Percentiles rank a stretch among this genome's conserved stretches.
phyloP scores from a whole-genome alignment of 2,797 vertebrate species.

The Myiotriccus ornatus region DNA sequence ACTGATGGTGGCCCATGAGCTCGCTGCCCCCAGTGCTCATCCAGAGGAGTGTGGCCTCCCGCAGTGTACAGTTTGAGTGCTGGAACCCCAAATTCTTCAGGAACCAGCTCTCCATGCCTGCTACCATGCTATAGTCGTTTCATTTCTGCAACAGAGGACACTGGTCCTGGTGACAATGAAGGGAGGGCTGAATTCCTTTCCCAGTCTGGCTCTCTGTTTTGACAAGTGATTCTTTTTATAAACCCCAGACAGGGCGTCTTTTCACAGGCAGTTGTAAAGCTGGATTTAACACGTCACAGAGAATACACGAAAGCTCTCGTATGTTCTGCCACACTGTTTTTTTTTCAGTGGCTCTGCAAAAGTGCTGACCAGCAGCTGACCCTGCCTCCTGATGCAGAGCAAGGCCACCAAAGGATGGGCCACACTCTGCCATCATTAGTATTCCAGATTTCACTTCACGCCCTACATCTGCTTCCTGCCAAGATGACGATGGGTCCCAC shows the following conservation, averaged over 20 bases:
- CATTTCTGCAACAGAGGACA: neutral
- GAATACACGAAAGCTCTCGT: neutral
- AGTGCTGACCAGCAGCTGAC: neutral
- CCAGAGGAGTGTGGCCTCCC: neutral
- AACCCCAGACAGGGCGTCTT: conserved; percentile 22
- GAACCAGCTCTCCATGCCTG: neutral
- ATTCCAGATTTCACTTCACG: neutral
- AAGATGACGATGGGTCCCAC: neutral
- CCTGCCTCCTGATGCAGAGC: neutral
- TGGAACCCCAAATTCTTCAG: neutral
- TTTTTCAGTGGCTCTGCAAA: neutral
- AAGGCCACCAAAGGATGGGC: neutral
- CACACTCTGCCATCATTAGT: neutral
- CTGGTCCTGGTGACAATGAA: neutral
- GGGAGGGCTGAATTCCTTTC: conserved; percentile 12
- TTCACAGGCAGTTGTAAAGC: conserved; percentile 41
- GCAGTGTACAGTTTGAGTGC: neutral
- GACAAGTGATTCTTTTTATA: conserved; percentile 27
- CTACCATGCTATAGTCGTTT: fast-evolving
- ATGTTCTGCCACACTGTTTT: neutral
- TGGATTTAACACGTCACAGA: neutral
- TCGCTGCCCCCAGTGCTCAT: fast-evolving
- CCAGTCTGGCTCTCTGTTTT: conserved; percentile 19
- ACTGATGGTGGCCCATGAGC: neutral
- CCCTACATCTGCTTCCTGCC: neutral